Conservation (phyloP, 2,113 vertebrate species). For the Ammodytes dubius region DNA sequence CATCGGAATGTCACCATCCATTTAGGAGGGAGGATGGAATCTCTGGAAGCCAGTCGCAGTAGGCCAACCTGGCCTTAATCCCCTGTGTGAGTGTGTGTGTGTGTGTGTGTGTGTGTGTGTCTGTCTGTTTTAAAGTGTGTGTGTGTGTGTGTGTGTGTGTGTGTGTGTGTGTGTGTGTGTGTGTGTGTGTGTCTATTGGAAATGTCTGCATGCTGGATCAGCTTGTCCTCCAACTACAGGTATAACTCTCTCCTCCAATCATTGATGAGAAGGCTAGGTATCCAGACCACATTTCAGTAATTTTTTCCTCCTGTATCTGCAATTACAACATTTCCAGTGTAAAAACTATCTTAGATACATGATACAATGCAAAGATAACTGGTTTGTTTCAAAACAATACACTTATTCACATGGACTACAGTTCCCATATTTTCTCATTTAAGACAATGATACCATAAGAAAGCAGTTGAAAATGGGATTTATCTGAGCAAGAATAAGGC, state of each 20-base stretch:
- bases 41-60: conserved; percentile 67
- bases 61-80: conserved; percentile 77
- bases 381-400: background rate
- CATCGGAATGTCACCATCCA: conserved; percentile 78
- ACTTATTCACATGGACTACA: background rate
- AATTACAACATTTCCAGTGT: no score
- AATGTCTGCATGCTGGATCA: background rate
- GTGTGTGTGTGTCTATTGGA: background rate
- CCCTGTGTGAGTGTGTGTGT: conserved; percentile 33
- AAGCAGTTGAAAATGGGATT: background rate
- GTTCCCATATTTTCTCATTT: background rate
- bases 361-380: background rate
- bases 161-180: background rate
- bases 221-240: background rate
- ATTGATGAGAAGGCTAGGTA: background rate
- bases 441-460: background rate
- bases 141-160: background rate
- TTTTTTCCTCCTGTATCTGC: no score
- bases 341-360: background rate
- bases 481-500: background rate
- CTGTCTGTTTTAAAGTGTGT: background rate
- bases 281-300: no score
- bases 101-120: conserved; percentile 29
- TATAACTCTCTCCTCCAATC: background rate
- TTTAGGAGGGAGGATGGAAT: conserved; percentile 71